Conservation (phyloP, 2,888 invertebrate species). For the Polydrusus cervinus region DNA sequence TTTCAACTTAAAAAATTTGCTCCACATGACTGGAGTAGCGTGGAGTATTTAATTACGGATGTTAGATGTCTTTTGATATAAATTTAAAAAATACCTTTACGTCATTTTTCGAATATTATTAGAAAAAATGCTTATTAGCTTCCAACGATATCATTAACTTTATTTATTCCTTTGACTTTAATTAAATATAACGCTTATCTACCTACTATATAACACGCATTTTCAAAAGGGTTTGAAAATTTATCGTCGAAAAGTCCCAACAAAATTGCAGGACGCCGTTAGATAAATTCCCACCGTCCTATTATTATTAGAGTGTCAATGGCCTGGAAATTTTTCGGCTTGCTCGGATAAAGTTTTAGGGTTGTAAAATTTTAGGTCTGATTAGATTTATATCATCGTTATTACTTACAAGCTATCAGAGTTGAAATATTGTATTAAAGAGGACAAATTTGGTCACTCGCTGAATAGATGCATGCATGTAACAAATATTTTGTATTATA, state of each 20-base stretch:
- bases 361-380: slow-evolving; percentile 20
- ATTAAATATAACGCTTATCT: slow-evolving; percentile 35
- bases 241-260: slow-evolving; percentile 42
- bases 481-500: no score
- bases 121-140: no score
- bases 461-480: no score
- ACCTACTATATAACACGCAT: slow-evolving; percentile 25
- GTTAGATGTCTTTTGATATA: no score
- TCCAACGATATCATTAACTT: neutral
- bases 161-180: slow-evolving; percentile 31
- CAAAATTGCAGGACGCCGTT: slow-evolving; percentile 47
- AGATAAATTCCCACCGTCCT: slow-evolving; percentile 35
- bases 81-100: no score
- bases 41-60: no score
- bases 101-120: no score
- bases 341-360: slow-evolving; percentile 26
- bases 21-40: no score
- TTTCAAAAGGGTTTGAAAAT: slow-evolving; percentile 38
- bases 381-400: slow-evolving; percentile 30
- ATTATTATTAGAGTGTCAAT: slow-evolving; percentile 34
- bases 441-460: no score
- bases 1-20: no score
- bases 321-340: slow-evolving; percentile 33
- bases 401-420: neutral
- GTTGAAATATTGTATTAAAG: no score